Conservation (phyloP, 2,113 vertebrate species). For the Lepus americanus region DNA sequence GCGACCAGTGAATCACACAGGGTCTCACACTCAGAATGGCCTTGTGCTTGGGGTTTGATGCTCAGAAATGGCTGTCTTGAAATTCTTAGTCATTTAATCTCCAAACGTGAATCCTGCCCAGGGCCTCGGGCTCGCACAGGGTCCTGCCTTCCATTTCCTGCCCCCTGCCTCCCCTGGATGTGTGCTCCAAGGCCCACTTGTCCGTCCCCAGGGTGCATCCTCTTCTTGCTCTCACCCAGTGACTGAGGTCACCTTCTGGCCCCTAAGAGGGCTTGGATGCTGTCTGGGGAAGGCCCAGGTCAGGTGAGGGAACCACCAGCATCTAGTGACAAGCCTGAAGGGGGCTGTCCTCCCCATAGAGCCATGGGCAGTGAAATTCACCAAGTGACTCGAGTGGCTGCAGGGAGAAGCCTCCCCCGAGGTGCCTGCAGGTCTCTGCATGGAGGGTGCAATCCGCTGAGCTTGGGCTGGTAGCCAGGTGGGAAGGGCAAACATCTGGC, state of each 20-base stretch:
- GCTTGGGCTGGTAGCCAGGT: neutral
- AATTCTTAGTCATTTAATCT: conserved; percentile 16
- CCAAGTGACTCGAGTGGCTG: neutral
- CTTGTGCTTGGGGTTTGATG: neutral
- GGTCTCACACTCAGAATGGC: neutral
- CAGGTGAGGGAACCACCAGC: neutral
- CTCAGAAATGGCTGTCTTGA: neutral
- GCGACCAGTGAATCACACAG: neutral
- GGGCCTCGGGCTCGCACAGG: neutral
- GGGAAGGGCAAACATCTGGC: neutral
- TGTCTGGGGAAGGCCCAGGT: neutral
- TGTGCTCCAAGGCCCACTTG: neutral
- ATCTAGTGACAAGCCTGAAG: neutral
- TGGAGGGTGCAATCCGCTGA: neutral
- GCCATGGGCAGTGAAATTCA: neutral
- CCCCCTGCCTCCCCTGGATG: no score
- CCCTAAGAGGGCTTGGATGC: neutral
- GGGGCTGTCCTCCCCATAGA: neutral
- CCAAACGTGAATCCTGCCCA: neutral
- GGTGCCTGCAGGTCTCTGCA: no score
- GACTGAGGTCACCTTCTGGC: neutral
- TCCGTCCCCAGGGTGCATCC: neutral
- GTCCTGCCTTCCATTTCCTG: neutral
- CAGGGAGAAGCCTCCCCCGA: neutral
- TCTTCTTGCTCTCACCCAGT: neutral